Conservation (phyloP, 64 coral and sea anemone species). For the Porites lutea region DNA sequence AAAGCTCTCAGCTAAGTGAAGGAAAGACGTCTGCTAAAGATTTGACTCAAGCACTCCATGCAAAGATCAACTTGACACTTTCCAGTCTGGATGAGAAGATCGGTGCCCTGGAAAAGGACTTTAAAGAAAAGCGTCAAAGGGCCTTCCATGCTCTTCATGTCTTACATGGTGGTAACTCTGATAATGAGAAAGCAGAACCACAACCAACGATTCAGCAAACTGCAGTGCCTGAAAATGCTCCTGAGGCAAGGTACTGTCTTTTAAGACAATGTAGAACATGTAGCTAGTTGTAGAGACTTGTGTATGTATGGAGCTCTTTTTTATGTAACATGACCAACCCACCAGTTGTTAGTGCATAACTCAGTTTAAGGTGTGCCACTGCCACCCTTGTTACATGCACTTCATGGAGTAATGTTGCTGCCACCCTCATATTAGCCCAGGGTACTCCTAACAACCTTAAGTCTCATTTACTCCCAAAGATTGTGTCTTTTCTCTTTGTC, state of each 20-base stretch:
- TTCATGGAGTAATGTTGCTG: too few species aligned
- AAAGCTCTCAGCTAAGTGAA: neutral
- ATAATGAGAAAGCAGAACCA: neutral
- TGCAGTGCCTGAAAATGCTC: neutral
- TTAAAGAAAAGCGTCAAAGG: neutral
- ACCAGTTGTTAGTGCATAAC: too few species aligned
- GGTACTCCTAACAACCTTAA: too few species aligned
- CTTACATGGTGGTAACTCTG: neutral
- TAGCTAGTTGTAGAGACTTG: neutral
- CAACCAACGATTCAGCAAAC: neutral
- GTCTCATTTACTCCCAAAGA: too few species aligned
- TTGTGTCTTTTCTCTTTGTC: too few species aligned
- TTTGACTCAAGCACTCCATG: neutral
- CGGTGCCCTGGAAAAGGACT: neutral
- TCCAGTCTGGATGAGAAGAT: slow-evolving; percentile 3
- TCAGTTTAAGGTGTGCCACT: too few species aligned
- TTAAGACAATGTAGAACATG: neutral
- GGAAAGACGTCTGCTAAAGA: neutral
- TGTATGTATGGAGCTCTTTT: neutral
- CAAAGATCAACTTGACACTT: neutral
- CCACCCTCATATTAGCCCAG: too few species aligned
- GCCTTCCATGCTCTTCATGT: slow-evolving; percentile 4
- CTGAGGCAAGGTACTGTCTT: neutral
- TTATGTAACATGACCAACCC: too few species aligned
- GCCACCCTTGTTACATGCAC: too few species aligned